Percentiles rank a stretch among this genome's conserved stretches.
phyloP scores from a whole-genome alignment of 2,113 vertebrate genomes.

The Platichthys flesus region DNA sequence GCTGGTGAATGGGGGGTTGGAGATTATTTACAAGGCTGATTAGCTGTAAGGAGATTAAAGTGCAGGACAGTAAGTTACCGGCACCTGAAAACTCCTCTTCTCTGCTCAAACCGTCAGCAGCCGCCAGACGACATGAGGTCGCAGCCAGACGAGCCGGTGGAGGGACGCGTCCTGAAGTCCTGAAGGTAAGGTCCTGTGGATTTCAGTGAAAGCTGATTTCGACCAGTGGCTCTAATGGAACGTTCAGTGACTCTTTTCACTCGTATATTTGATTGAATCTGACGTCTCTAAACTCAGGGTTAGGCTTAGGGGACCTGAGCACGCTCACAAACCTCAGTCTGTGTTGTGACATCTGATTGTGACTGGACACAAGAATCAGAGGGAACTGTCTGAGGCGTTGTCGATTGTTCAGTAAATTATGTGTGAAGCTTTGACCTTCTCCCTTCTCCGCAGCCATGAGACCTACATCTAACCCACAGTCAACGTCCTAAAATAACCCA shows the following conservation, averaged over 20 bases:
- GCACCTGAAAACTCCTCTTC: constrained; percentile 29
- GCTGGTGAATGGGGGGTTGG: constrained; percentile 8
- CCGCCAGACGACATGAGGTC: no score
- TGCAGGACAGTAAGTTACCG: constrained; percentile 4
- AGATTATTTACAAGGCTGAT: constrained; percentile 42
- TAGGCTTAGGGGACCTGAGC: no score
- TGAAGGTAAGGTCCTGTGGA: neutral
- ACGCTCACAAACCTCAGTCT: neutral
- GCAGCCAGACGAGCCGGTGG: neutral
- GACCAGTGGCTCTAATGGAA: no score
- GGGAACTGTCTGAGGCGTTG: neutral
- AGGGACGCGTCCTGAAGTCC: neutral
- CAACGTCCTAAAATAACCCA: constrained; percentile 45
- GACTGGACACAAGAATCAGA: neutral
- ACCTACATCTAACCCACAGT: constrained; percentile 1
- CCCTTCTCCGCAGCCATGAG: constrained; percentile 14
- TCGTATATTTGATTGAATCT: neutral
- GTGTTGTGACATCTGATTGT: neutral
- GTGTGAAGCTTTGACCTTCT: constrained; percentile 14
- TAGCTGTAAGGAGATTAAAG: constrained; percentile 62
- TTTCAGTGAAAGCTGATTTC: neutral
- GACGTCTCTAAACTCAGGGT: neutral
- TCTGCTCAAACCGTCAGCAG: neutral
- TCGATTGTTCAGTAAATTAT: neutral
- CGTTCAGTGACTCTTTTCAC: no score